Evolutionary conservation across 2,113 vertebrate genomes (phyloP).

Genomic region (Procapra przewalskii): DNA sequence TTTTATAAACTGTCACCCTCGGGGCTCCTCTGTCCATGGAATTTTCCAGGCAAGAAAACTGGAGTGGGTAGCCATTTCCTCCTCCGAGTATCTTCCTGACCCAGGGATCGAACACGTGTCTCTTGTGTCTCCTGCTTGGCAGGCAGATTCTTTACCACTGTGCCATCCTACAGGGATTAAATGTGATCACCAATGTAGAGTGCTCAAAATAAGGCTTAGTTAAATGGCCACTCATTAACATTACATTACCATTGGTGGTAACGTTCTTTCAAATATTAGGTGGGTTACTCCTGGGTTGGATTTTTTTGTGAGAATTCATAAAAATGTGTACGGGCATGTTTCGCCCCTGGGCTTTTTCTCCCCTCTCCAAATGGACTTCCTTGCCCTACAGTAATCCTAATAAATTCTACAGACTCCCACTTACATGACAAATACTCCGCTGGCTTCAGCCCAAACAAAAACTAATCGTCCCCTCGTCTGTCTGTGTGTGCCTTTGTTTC

Average conservation of each 20-base stretch:
- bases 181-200: not conserved
- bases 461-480: conserved; percentile 58
- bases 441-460: conserved; percentile 51
- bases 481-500: conserved; percentile 41
- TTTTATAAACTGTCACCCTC: not conserved
- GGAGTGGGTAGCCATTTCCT: not conserved
- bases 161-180: not conserved
- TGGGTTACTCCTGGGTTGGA: not conserved
- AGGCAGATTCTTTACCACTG: not conserved
- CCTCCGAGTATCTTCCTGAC: not conserved
- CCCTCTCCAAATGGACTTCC: not conserved
- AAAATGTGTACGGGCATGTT: not conserved
- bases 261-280: not conserved
- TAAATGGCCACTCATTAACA: not conserved
- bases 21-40: not conserved
- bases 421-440: conserved; percentile 48
- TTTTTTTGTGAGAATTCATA: not conserved
- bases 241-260: not conserved
- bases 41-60: not conserved
- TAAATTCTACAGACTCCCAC: conserved; percentile 42
- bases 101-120: not conserved
- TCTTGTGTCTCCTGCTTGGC: not conserved
- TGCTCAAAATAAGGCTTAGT: not conserved
- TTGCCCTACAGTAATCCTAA: conserved; percentile 46
- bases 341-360: not conserved